Evolutionary conservation across 2,888 invertebrate species (phyloP), one percentile per base, ranked within the genome.

Genomic region (Chrysolina haemoptera): DNA sequence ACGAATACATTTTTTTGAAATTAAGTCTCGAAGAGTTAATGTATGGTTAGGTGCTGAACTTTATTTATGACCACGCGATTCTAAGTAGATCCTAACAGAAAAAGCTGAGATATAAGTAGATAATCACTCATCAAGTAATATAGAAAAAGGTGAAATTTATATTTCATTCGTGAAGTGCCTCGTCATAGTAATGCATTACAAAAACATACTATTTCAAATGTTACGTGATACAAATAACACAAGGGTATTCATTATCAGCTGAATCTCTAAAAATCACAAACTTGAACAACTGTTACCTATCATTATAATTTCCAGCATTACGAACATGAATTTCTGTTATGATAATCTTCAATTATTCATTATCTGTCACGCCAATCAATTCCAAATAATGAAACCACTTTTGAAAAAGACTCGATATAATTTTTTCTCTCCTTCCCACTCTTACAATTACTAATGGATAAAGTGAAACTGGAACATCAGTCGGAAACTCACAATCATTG

Each of bases 321-420:
- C 75, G 72, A 68, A 79, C 83, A 82, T 81, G 79, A 79, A 81
- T 79, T 77, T 82, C 75, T 80, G 80, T 82, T 80, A 83, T 79
- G 80, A 77, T 77, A 66, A 69, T 78, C 66, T 77, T 83, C 78
- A 83, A 82, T 81, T 80, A 83, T 83, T 78, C 79, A 83, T 79
- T 83, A 83, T 83, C 82, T 78, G 80, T 83, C 83, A 83, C 83
- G 83, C 82, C 78, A 81, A 83, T 83, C 83, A 70, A 76, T 76
- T 77, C 71, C 68, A 70, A 73, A 76, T 77, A 80, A 77, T 79
- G 76, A 79, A 79, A 80, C 79, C 76, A 78, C 74, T 80, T 77
- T 77, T 69, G 73, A 80, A 79, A 80, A 78, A 65, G 59, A 41
- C 62, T 68, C 20, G 43, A 68, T 71, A 48, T 22, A 62, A 65